Percentiles rank a stretch among this genome's conserved stretches.
These are phyloP conservation scores for Trachelus troglodyta DNA, from an alignment of 2,888 invertebrate species.

Conservation along the genomic window DNA sequence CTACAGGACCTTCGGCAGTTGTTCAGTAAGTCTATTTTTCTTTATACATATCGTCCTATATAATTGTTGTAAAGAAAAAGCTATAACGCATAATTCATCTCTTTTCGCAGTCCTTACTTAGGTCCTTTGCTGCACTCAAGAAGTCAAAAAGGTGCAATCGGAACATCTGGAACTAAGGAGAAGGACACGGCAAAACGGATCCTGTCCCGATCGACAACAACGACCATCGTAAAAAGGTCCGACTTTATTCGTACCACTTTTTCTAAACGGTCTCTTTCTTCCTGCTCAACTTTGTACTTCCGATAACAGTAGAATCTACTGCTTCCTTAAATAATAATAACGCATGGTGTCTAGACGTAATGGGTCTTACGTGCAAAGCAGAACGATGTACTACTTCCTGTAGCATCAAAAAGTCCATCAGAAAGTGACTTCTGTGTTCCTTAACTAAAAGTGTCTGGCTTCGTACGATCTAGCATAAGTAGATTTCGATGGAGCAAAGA, in stretches of 20 bases:
- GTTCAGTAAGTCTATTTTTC: conserved; percentile 52
- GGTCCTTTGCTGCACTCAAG: conserved; percentile 57
- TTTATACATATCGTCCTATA: neutral
- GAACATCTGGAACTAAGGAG: conserved; percentile 49
- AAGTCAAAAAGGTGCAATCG: conserved; percentile 49
- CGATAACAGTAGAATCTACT: neutral
- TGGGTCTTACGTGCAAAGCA: neutral
- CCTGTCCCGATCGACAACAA: conserved; percentile 52
- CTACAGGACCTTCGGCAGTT: conserved; percentile 48
- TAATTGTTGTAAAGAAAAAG: neutral
- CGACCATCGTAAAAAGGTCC: conserved; percentile 59
- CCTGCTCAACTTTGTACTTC: conserved; percentile 17
- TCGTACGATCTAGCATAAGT: neutral
- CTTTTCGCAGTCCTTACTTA: conserved; percentile 53
- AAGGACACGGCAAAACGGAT: conserved; percentile 58
- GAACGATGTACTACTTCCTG: neutral
- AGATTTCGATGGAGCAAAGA: neutral
- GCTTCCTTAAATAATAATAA: neutral
- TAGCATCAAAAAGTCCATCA: neutral
- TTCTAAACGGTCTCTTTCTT: conserved; percentile 15
- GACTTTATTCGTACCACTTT: conserved; percentile 29
- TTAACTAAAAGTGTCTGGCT: neutral
- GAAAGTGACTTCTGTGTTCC: neutral
- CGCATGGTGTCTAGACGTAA: neutral
- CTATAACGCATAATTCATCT: neutral